Evolutionary conservation across 2,888 invertebrate genomes (phyloP), one percentile per base, ranked within the genome.

Genomic region (Caenorhabditis zanzibari): DNA sequence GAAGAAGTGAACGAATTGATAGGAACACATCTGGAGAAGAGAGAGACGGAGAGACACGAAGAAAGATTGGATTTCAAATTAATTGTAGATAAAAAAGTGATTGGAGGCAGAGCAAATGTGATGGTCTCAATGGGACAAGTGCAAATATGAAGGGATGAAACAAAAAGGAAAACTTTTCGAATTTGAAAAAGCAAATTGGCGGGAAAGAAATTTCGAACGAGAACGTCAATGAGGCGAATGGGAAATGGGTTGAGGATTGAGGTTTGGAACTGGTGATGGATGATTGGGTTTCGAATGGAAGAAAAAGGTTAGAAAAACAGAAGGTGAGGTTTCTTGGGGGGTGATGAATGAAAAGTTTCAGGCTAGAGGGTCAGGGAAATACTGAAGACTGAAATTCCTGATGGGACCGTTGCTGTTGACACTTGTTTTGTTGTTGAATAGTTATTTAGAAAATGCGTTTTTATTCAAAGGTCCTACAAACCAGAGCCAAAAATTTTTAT

Each of bases 1-100:
- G 19, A 52, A 28, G 19, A 38, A 59, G 35, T 16, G 63, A 61
- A 61, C 47, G 59, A 66, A 66, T 75, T 75, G 66, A 75, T 75
- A 75, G 58, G 75, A 69, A 76, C 58, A 76, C 76, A 76, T 68
- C 68, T 68, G 68, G 73, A 61, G 35, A 47, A 19, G 71, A 44
- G 58, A 35, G 69, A 26, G 49, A 47, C 7, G 41, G 44, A 72
- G 44, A 61, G 12, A 35, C 32, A 64, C n/a, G 14, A 22, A 12
- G 52, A 26, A 58, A 28, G 32, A 44, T 10, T 44, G 22, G 38
- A 38, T 54, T 54, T 54, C 24, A 44, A 41, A 24, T 38, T 16
- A 63, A 4, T 26, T 16, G 9, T 16, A 56, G 52, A 24, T 32
- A 12, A 19, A n/a, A 44, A 49, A 35, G 28, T 49, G 47, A 44